These are phyloP conservation scores for Metridium senile DNA, from an alignment of 92 coral and sea anemone species.

Conservation along the genomic window DNA sequence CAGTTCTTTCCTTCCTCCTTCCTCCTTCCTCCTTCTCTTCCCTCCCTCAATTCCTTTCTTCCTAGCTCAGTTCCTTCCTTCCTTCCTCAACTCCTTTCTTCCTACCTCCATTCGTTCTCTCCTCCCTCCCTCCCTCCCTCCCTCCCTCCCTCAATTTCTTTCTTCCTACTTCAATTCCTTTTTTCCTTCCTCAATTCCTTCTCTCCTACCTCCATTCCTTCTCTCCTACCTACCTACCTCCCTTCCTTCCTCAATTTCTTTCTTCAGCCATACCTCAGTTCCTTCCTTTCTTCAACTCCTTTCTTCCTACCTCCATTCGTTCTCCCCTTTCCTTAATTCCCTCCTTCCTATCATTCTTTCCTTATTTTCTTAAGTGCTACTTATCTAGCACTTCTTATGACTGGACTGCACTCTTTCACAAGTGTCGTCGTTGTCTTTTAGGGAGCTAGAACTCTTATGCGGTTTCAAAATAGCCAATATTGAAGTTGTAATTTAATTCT, in stretches of 20 bases:
- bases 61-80: too few species aligned
- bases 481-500: not conserved
- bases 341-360: not conserved
- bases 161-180: too few species aligned
- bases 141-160: not conserved
- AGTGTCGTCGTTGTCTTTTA: not conserved
- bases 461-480: not conserved
- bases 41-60: not conserved
- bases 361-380: not conserved
- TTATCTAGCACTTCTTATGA: too few species aligned
- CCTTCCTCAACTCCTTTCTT: not conserved
- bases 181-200: not conserved
- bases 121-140: not conserved
- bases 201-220: not conserved
- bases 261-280: not conserved
- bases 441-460: not conserved
- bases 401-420: too few species aligned
- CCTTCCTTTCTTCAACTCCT: not conserved
- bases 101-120: not conserved
- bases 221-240: not conserved
- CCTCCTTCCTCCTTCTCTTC: not conserved
- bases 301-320: not conserved
- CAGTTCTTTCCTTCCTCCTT: not conserved
- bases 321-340: not conserved
- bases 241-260: not conserved